Evolutionary conservation across 2,113 vertebrate species (phyloP), one percentile per base, ranked within the genome.

Genomic region (Tychaedon coryphoeus): DNA sequence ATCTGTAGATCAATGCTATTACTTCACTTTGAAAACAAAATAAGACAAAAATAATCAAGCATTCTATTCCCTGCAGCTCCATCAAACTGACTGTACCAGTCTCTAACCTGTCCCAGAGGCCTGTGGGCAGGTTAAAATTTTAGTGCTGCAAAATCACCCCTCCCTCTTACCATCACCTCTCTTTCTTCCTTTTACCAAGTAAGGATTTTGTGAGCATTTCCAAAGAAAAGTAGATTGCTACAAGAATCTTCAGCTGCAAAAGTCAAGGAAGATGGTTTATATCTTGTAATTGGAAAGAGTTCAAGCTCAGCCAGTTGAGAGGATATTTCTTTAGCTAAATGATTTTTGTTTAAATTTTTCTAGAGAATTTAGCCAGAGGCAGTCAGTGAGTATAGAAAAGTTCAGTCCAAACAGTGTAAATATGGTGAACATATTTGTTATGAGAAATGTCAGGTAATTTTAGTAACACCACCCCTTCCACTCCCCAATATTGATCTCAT

Each of bases 1-100:
- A 95, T 93, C 91, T 47, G 25, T 95, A 91, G 90, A 95, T 97
- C 80, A 96, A 75, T 92, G 81, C 12, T 76, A 36, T 73, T 65
- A 51, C 69, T 94, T 93, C n/a, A 54, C 94, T 94, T 95, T 90
- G 90, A 96, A 86, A 96, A 71, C 2, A 14, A 78, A 95, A 82
- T 62, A 91, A 79, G 95, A 50, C 15, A 87, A 73, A 94, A 92
- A 90, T 94, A 92, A 94, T 77, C 85, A 93, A 94, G 72, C 67
- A 88, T 90, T 88, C 75, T 86, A 71, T 94, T 93, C 60, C n/a
- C n/a, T 67, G 24, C 24, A 60, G 51, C 70, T 86, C 48, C 47
- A 51, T 4, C 20, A 12, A 60, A 66, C 33, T 65, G 48, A 34
- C 29, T 33, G 13, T 31, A 60, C 26, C 19, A 70, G 28, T 60